A percentile compares a stretch with the other conserved stretches of the same genome.
These are phyloP conservation scores for Parauchenoglanis punctatus DNA, from an alignment of 2,797 vertebrate genomes.

Conservation along the genomic window DNA sequence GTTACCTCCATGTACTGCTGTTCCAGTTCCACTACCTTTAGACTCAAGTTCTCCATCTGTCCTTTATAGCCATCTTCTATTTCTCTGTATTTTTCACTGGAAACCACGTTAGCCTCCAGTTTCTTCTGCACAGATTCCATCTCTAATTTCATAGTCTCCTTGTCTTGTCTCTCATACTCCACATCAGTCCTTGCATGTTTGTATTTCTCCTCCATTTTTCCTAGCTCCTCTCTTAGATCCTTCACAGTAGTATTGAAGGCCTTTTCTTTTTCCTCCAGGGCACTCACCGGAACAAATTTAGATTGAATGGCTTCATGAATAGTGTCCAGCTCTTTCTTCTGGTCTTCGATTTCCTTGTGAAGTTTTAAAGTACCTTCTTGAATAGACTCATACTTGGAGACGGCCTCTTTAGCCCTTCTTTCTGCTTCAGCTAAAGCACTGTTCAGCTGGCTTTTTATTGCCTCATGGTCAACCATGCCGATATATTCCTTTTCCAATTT, in stretches of 20 bases:
- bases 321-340: conserved; percentile 89
- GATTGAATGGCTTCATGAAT: conserved; percentile 90
- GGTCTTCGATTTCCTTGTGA: conserved; percentile 85
- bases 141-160: conserved; percentile 72
- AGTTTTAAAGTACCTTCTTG: conserved; percentile 80
- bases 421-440: conserved; percentile 70
- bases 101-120: conserved; percentile 71
- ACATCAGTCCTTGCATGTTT: conserved; percentile 68
- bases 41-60: conserved; percentile 72
- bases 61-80: conserved; percentile 70
- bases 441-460: conserved; percentile 63
- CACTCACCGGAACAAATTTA: conserved; percentile 82
- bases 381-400: conserved; percentile 65
- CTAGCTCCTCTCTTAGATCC: conserved; percentile 75
- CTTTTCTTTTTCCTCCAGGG: conserved; percentile 81
- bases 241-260: conserved; percentile 72
- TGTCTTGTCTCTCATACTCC: conserved; percentile 72
- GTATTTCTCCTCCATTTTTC: conserved; percentile 72
- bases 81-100: conserved; percentile 71
- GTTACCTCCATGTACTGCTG: conserved; percentile 67
- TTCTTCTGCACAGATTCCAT: conserved; percentile 74
- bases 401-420: conserved; percentile 58
- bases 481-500: conserved; percentile 76
- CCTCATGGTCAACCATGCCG: conserved; percentile 76
- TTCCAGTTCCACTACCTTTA: conserved; percentile 74